Percentiles rank a stretch among this genome's conserved stretches.
phyloP scores from a whole-genome alignment of 2,797 vertebrate genomes.

The Poecile montanus region DNA sequence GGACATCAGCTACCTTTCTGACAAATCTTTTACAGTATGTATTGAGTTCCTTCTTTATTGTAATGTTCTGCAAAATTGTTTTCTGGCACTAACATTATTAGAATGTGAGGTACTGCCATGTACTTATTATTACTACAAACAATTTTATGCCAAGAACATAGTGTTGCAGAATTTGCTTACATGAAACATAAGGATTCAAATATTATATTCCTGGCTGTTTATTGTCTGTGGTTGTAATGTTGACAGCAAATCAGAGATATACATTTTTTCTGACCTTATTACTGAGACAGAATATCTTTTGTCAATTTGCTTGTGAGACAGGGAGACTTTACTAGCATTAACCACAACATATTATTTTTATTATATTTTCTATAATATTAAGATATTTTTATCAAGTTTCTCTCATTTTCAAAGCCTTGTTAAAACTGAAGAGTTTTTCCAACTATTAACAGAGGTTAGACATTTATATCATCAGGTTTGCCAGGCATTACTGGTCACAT shows the following conservation, averaged over 20 bases:
- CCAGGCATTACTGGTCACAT: background rate
- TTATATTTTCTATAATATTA: background rate
- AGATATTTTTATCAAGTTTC: background rate
- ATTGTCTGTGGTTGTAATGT: background rate
- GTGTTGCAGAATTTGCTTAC: background rate
- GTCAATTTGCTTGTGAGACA: background rate
- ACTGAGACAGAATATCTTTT: background rate
- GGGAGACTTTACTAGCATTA: background rate
- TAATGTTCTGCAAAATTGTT: background rate
- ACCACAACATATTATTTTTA: background rate
- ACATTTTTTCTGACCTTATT: background rate
- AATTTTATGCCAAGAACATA: background rate
- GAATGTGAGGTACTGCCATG: background rate
- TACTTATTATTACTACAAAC: background rate
- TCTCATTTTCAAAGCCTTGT: background rate
- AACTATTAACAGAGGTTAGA: background rate
- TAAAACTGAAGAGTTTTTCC: background rate
- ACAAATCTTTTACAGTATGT: background rate
- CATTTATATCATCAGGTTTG: background rate
- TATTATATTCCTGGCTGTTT: background rate
- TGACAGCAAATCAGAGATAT: background rate
- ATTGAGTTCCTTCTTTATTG: background rate
- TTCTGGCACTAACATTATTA: background rate
- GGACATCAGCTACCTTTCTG: background rate
- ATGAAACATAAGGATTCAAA: background rate